These are phyloP conservation scores for Odontesthes bonariensis DNA, from an alignment of 2,113 vertebrate species.

Conservation along the genomic window DNA sequence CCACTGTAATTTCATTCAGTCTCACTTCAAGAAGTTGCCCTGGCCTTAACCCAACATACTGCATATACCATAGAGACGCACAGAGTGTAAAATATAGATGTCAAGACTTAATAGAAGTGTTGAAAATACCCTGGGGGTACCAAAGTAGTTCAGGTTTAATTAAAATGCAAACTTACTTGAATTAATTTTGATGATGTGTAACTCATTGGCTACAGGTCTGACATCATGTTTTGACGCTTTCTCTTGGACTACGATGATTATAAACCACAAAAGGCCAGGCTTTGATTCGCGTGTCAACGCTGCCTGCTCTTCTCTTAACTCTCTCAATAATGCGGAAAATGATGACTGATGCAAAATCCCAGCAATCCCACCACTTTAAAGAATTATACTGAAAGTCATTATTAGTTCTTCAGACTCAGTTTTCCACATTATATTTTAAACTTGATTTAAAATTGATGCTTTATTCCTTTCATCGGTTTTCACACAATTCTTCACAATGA, in stretches of 20 bases:
- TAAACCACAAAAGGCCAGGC: slow-evolving; percentile 22
- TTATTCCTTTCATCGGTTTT: too few species aligned
- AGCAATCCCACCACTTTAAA: background rate
- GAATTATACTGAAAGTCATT: background rate
- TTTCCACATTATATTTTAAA: too few species aligned
- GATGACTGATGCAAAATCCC: background rate
- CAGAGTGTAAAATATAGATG: slow-evolving; percentile 20
- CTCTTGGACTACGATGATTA: background rate
- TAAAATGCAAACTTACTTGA: slow-evolving; percentile 27
- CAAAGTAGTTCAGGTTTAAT: slow-evolving; percentile 20
- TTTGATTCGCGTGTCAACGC: slow-evolving; percentile 16
- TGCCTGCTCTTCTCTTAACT: background rate
- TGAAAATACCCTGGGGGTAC: background rate
- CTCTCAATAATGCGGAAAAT: background rate
- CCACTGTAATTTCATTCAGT: slow-evolving; percentile 1
- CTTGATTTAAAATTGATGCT: too few species aligned
- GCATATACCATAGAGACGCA: slow-evolving; percentile 1
- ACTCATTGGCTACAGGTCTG: background rate
- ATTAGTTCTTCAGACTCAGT: background rate
- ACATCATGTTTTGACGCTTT: slow-evolving; percentile 28
- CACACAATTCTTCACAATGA: too few species aligned
- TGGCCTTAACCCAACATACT: slow-evolving; percentile 12
- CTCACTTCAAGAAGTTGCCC: slow-evolving; percentile 20
- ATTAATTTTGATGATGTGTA: slow-evolving; percentile 7
- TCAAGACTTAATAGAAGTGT: slow-evolving; percentile 26